Evolutionary conservation across 2,888 invertebrate genomes (phyloP).

Genomic region (Meghimatium bilineatum): DNA sequence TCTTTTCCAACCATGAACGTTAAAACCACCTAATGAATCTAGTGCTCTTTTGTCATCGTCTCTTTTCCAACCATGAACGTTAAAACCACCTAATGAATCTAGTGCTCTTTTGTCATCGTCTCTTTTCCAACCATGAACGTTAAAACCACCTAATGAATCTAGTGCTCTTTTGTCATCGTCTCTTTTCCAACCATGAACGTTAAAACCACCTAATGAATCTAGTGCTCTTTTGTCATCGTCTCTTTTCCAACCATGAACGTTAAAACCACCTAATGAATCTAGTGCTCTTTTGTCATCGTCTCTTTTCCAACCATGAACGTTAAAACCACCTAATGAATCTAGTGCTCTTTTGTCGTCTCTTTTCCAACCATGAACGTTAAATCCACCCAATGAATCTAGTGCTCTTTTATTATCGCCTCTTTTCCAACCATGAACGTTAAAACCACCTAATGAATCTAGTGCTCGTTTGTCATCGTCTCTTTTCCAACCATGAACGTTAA

Average conservation of each 20-base stretch:
- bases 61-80: conserved; percentile 42
- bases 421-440: conserved; percentile 47
- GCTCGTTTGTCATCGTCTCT: conserved; percentile 35
- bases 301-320: conserved; percentile 45
- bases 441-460: conserved; percentile 44
- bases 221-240: conserved; percentile 36
- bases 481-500: conserved; percentile 47
- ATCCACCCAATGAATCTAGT: conserved; percentile 45
- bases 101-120: conserved; percentile 22
- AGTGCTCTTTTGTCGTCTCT: conserved; percentile 38
- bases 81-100: conserved; percentile 42
- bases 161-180: conserved; percentile 32
- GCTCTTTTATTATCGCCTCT: conserved; percentile 34
- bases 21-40: conserved; percentile 41
- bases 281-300: conserved; percentile 38
- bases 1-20: conserved; percentile 32
- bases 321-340: conserved; percentile 40
- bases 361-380: conserved; percentile 45
- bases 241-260: conserved; percentile 47
- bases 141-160: conserved; percentile 42
- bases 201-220: conserved; percentile 43
- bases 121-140: conserved; percentile 42
- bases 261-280: conserved; percentile 44
- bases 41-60: conserved; percentile 35
- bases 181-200: conserved; percentile 44